Evolutionary conservation across 2,113 vertebrate genomes (phyloP).

Genomic region (Rhinoptilus africanus): DNA sequence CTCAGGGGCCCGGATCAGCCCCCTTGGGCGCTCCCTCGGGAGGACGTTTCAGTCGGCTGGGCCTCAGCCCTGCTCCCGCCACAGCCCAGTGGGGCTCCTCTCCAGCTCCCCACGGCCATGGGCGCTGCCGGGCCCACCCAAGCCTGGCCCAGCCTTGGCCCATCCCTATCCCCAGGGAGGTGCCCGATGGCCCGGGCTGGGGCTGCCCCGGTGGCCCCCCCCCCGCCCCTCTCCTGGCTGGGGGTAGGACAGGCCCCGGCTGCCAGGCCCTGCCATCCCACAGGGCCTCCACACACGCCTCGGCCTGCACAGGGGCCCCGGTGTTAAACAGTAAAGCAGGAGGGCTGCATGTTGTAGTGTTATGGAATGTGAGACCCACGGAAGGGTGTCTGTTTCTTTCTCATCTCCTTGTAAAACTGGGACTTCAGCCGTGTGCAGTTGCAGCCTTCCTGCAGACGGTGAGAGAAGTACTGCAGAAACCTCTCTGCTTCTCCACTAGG

Average conservation of each 20-base stretch:
- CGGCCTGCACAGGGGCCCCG: fast-evolving
- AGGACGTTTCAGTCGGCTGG: not conserved
- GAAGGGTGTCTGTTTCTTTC: not conserved
- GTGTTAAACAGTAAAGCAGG: not conserved
- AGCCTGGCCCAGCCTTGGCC: no score
- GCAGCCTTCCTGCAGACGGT: not conserved
- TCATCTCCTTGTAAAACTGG: not conserved
- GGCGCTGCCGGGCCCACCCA: no score
- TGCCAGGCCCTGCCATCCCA: fast-evolving
- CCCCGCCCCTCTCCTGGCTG: not conserved
- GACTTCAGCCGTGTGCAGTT: not conserved
- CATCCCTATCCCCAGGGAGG: fast-evolving
- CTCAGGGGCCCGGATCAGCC: not conserved
- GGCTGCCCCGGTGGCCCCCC: fast-evolving
- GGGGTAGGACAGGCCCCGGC: not conserved
- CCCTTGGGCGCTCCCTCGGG: fast-evolving
- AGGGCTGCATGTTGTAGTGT: fast-evolving
- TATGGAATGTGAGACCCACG: not conserved
- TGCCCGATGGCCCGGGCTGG: fast-evolving
- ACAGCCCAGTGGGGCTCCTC: fast-evolving
- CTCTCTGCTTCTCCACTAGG: not conserved
- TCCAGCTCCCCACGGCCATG: not conserved
- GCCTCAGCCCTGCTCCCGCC: not conserved
- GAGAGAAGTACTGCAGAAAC: not conserved
- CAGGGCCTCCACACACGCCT: fast-evolving